phyloP scores from a whole-genome alignment of 2,113 vertebrate species.

The Crypturellus undulatus region DNA sequence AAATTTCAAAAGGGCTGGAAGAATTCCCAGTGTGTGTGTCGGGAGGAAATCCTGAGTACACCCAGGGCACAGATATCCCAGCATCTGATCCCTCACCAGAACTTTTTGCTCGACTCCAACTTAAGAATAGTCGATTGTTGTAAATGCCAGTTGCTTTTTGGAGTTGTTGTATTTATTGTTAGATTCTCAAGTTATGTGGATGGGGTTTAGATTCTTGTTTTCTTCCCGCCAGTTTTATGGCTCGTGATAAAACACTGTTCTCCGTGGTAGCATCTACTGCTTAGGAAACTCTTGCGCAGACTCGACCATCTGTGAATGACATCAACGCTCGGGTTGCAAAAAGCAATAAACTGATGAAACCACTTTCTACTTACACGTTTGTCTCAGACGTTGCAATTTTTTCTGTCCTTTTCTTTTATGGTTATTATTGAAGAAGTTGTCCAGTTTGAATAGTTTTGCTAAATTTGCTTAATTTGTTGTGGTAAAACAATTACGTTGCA shows the following conservation, averaged over 20 bases:
- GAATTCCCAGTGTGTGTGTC: background rate
- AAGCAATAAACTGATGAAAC: slow-evolving; percentile 60
- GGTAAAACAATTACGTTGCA: background rate
- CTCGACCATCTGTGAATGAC: rapidly evolving
- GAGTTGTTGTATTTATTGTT: slow-evolving; percentile 17
- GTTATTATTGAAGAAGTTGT: background rate
- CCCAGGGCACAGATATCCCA: background rate
- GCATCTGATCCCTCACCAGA: background rate
- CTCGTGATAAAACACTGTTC: background rate
- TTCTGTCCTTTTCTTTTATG: background rate
- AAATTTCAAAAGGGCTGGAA: background rate
- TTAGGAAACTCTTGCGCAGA: background rate
- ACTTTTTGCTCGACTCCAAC: background rate
- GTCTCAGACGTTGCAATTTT: background rate
- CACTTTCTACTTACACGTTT: background rate
- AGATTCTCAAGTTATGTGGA: background rate
- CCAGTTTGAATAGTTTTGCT: background rate
- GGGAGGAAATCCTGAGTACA: background rate
- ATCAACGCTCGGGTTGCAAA: background rate
- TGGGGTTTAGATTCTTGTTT: background rate
- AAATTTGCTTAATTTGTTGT: background rate
- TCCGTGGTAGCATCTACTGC: background rate
- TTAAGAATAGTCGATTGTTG: background rate
- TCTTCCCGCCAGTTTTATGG: background rate
- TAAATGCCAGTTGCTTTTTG: background rate